Conservation (phyloP, 2,888 invertebrate species). For the Mesorhabditis spiculigera region DNA sequence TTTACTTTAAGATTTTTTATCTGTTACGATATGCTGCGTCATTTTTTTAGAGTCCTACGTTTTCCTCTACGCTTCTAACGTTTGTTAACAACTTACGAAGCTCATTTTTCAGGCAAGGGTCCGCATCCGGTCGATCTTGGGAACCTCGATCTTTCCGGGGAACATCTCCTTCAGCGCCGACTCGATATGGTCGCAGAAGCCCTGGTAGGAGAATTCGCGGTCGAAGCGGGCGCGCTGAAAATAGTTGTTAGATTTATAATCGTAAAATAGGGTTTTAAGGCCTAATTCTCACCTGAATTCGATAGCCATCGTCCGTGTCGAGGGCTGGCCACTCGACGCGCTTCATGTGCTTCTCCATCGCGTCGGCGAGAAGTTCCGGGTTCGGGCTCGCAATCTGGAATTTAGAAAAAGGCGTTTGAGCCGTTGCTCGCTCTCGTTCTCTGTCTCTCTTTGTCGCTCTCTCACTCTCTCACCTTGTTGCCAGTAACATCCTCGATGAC, state of each 20-base stretch:
- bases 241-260: too few relatives aligned
- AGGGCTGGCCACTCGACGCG: slow-evolving; percentile 49
- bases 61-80: too few relatives aligned
- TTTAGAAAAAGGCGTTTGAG: slow-evolving; percentile 14
- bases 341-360: slow-evolving; percentile 54
- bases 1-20: too few relatives aligned
- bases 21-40: too few relatives aligned
- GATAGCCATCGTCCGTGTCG: slow-evolving; percentile 49
- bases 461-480: slow-evolving; percentile 54
- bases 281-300: slow-evolving; percentile 49
- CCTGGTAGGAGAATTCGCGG: slow-evolving; percentile 46
- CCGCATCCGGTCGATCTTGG: background rate
- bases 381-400: slow-evolving; percentile 47
- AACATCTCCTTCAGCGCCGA: slow-evolving; percentile 49
- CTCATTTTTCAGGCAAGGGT: background rate
- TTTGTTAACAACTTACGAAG: too few relatives aligned
- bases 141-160: slow-evolving; percentile 15
- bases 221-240: slow-evolving; percentile 51
- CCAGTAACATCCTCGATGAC: slow-evolving; percentile 65
- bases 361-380: slow-evolving; percentile 49
- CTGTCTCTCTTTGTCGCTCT: background rate
- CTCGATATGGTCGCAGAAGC: slow-evolving; percentile 54
- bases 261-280: too few relatives aligned
- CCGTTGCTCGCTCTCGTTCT: too few relatives aligned
- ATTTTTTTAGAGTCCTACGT: too few relatives aligned